phyloP scores from a whole-genome alignment of 2,888 invertebrate genomes.

The Serripes groenlandicus region DNA sequence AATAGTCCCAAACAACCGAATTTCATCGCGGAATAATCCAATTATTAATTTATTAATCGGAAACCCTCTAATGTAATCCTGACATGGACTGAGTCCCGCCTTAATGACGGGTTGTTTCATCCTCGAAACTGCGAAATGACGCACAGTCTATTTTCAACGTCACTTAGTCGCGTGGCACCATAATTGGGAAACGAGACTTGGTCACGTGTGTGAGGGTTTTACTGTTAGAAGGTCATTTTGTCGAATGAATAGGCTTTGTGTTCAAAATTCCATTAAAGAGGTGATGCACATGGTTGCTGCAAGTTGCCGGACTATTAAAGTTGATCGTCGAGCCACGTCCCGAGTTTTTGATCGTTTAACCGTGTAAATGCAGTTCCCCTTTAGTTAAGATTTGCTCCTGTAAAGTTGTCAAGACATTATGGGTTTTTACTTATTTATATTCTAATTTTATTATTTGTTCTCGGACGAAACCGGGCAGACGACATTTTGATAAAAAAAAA shows the following conservation, averaged over 20 bases:
- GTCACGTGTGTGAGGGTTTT: conserved; percentile 23
- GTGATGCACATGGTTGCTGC: neutral
- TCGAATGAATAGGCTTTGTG: conserved; percentile 26
- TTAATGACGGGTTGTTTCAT: conserved; percentile 49
- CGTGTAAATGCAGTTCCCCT: neutral
- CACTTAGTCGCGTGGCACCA: conserved; percentile 43
- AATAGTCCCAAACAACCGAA: conserved; percentile 13
- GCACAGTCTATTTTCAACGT: conserved; percentile 55
- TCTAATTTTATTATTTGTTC: no score
- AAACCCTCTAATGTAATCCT: conserved; percentile 20
- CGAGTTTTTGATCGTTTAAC: neutral
- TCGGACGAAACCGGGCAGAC: no score
- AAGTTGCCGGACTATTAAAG: conserved; percentile 6
- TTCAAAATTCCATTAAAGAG: conserved; percentile 22
- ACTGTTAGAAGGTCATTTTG: conserved; percentile 24
- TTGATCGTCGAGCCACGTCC: neutral
- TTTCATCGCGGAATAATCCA: conserved; percentile 26
- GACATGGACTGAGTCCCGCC: conserved; percentile 24
- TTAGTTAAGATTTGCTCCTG: no score
- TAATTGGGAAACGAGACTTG: conserved; percentile 55
- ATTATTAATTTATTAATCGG: conserved; percentile 29
- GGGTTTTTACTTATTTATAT: no score
- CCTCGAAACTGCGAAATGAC: conserved; percentile 30
- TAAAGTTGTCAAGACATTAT: no score
- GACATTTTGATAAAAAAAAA: neutral